Evolutionary conservation across 2,797 vertebrate species (phyloP).

Genomic region (Enteromius paludinosus): DNA sequence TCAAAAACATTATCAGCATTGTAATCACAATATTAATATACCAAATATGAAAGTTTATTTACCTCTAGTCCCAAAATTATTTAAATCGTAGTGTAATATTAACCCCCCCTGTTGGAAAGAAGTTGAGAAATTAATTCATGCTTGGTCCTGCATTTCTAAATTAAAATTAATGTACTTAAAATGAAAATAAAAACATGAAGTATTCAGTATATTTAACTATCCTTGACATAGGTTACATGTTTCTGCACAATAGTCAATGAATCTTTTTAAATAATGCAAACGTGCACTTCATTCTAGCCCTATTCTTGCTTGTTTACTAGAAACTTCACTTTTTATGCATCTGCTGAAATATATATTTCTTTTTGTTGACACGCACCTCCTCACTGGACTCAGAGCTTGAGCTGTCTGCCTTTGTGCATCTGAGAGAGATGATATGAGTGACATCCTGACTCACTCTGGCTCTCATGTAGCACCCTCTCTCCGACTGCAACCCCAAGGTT

Average conservation of each 20-base stretch:
- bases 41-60: constrained; percentile 24
- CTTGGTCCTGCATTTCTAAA: neutral
- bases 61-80: constrained; percentile 59
- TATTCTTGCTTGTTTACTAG: neutral
- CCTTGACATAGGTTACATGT: neutral
- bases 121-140: neutral
- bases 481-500: constrained; percentile 47
- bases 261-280: neutral
- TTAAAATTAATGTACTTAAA: neutral
- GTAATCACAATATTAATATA: neutral
- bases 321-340: neutral
- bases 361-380: constrained; percentile 64
- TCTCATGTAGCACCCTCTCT: constrained; percentile 64
- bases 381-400: constrained; percentile 72
- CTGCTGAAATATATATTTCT: neutral
- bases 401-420: constrained; percentile 60
- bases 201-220: neutral
- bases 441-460: constrained; percentile 46
- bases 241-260: neutral
- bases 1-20: neutral
- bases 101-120: constrained; percentile 56
- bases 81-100: constrained; percentile 49
- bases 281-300: neutral
- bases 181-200: neutral
- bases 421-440: constrained; percentile 58